These are phyloP conservation scores for Vulpes vulpes DNA, from an alignment of 2,113 vertebrate species.

Conservation along the genomic window DNA sequence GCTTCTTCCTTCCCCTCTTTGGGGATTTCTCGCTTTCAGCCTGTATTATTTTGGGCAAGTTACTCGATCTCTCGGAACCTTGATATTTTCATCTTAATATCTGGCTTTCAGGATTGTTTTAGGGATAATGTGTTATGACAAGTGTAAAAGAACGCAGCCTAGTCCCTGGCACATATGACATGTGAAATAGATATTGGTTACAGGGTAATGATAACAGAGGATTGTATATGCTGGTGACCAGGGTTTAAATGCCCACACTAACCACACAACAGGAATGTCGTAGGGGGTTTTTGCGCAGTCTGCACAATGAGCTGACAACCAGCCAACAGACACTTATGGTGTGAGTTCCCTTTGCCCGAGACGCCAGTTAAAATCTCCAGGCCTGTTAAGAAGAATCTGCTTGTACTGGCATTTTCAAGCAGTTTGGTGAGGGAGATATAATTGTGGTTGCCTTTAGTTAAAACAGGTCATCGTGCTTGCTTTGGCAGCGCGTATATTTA, in stretches of 20 bases:
- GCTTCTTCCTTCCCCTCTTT: not conserved
- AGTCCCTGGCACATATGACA: not conserved
- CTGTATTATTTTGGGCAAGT: not conserved
- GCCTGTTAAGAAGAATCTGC: not conserved
- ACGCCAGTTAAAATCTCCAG: not conserved
- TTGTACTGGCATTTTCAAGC: not conserved
- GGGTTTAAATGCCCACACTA: not conserved
- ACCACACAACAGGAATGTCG: not conserved
- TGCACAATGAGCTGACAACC: not conserved
- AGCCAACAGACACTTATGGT: not conserved
- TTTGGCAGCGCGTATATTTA: not conserved
- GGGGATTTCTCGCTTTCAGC: not conserved
- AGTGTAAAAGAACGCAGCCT: not conserved
- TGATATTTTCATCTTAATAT: not conserved
- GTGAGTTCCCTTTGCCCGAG: not conserved
- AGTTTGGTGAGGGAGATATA: not conserved
- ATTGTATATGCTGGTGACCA: not conserved
- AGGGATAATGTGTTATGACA: not conserved
- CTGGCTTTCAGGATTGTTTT: not conserved
- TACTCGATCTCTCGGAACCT: not conserved
- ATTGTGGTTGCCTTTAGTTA: not conserved
- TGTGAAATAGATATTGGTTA: not conserved
- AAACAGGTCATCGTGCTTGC: not conserved
- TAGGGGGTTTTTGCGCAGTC: not conserved
- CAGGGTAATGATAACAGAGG: not conserved